Base-by-base conservation (phyloP, 2,888 invertebrate genomes). In the Lepidocyrtinus sp. region DNA sequence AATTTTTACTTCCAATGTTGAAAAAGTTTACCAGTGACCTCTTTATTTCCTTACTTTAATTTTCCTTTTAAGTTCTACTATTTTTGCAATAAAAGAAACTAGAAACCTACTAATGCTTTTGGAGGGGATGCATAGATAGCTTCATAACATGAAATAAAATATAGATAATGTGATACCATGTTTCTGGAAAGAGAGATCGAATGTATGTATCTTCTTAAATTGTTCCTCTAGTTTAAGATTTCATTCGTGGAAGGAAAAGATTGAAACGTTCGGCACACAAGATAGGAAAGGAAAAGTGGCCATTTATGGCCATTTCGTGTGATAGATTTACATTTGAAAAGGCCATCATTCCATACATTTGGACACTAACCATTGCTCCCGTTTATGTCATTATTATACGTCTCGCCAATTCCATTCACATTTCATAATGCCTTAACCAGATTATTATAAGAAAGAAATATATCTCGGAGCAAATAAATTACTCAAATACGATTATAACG, bases 261-360 rank as follows among this genome's bases (percentile, higher is more conserved):
- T 36, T 36, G 36, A 36, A 12, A 36, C 12, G 36, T 36, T 36
- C 36, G 36, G 36, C 36, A 36, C 36, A 36, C 50, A 70, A 69
- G 75, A 71, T 71, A 77, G 71, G 17, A 75, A 1, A 25, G 62
- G 68, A 24, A 71, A 78, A 72, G 46, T 55, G 55, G 55, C 17
- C 36, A 15, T 55, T 55, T 55, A 55, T 17, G 71, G 62, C 77
- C 77, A 78, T 78, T 78, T 65, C 67, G 46, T 62, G 24, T 72
- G 77, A 78, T 78, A 78, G 77, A 78, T 78, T 78, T 78, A 78
- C 77, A 78, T 78, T 78, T 75, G 71, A 72, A 72, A 72, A 78
- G 77, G 77, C 67, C 77, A 78, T 78, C 71, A 72, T 72, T 72
- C 72, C 72, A 25, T 64, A 72, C 68, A 65, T 72, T 27, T 26